phyloP scores from a whole-genome alignment of 1,140 invertebrate genomes.

The Drosophila mauritiana region DNA sequence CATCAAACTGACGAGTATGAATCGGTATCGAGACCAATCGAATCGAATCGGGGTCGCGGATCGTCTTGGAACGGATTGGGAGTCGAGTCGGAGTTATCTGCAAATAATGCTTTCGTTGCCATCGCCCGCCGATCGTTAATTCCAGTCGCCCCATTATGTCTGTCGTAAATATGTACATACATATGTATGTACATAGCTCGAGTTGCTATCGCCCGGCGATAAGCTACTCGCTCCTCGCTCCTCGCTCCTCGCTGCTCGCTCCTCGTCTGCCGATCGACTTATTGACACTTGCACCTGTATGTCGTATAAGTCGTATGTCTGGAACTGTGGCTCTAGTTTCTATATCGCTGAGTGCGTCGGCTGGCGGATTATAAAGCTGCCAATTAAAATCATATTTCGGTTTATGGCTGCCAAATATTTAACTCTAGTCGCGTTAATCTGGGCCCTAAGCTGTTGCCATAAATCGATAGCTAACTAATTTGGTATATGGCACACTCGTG shows the following conservation, averaged over 20 bases:
- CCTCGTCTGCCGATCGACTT: conserved; percentile 33
- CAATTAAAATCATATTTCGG: conserved; percentile 74
- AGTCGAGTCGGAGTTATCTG: conserved; percentile 19
- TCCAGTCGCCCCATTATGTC: conserved; percentile 25
- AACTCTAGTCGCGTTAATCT: conserved; percentile 27
- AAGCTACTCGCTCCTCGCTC: conserved; percentile 22
- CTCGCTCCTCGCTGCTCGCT: conserved; percentile 11
- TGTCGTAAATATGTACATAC: conserved; percentile 24
- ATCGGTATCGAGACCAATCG: too few species aligned
- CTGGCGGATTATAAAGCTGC: conserved; percentile 56
- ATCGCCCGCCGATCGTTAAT: conserved; percentile 13
- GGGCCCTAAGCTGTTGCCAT: conserved; percentile 12
- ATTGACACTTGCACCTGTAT: conserved; percentile 29
- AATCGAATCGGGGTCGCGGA: conserved; percentile 4
- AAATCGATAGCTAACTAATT: conserved; percentile 25
- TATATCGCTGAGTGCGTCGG: conserved; percentile 13
- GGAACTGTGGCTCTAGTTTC: neutral
- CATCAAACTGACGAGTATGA: neutral
- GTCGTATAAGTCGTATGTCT: neutral
- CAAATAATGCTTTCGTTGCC: conserved; percentile 40
- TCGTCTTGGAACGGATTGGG: conserved; percentile 5
- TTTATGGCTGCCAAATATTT: conserved; percentile 25
- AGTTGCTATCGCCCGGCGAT: conserved; percentile 45
- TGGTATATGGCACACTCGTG: conserved; percentile 29
- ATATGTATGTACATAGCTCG: neutral